Evolutionary conservation across 30 jellyfish, hydroid and myxozoan species (phyloP).

Genomic region (Nemopilema nomurai): DNA sequence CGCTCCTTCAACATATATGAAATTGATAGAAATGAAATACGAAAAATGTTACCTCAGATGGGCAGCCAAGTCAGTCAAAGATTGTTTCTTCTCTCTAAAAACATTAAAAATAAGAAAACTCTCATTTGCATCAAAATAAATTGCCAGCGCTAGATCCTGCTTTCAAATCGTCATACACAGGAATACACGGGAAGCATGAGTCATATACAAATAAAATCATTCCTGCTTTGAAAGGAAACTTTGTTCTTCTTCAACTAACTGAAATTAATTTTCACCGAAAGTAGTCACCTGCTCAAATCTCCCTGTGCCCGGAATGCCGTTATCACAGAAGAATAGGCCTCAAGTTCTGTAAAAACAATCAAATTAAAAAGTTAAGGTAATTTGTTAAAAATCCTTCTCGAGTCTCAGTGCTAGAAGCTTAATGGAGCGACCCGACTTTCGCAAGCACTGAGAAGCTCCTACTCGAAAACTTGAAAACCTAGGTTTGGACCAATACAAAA

Average conservation of each 20-base stretch:
- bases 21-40: too few relatives aligned
- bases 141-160: neutral
- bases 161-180: neutral
- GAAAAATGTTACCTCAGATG: conserved; percentile 68
- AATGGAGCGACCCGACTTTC: too few relatives aligned
- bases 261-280: neutral
- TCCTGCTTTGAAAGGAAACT: too few relatives aligned
- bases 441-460: too few relatives aligned
- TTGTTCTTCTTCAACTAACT: neutral
- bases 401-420: too few relatives aligned
- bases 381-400: too few relatives aligned
- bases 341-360: conserved; percentile 83
- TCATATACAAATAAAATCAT: too few relatives aligned
- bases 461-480: too few relatives aligned
- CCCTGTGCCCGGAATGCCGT: conserved; percentile 99
- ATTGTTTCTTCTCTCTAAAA: conserved; percentile 79
- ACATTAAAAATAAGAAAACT: neutral
- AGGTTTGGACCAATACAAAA: too few relatives aligned
- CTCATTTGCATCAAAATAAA: neutral
- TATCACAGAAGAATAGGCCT: conserved; percentile 93
- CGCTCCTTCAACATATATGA: too few relatives aligned
- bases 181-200: neutral
- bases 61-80: conserved; percentile 76
- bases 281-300: conserved; percentile 79
- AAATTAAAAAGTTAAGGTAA: too few relatives aligned